Percentiles rank a stretch among this genome's conserved stretches.
These are phyloP conservation scores for Bubalus kerabau DNA, from an alignment of 2,113 vertebrate species.

Conservation along the genomic window DNA sequence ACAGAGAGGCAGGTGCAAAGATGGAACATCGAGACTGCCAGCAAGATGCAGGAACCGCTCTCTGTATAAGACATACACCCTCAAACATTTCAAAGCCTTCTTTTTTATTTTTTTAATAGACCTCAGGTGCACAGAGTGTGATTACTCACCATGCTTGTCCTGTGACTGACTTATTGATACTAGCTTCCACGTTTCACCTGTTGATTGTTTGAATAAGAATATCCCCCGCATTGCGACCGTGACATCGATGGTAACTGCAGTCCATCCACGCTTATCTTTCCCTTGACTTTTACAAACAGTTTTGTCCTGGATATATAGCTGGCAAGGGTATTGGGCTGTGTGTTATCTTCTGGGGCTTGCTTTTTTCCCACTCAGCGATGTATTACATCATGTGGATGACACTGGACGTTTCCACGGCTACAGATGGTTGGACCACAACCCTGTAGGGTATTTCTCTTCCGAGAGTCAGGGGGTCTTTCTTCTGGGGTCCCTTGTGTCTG, in stretches of 20 bases:
- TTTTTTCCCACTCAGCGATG: accelerated
- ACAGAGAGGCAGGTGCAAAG: background rate
- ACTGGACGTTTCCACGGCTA: background rate
- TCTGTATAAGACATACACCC: background rate
- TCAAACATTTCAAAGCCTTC: background rate
- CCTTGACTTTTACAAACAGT: background rate
- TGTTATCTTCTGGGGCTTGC: background rate
- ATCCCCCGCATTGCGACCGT: background rate
- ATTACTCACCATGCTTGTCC: background rate
- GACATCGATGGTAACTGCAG: background rate
- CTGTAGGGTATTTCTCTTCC: background rate
- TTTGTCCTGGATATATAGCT: background rate
- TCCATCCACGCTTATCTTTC: background rate
- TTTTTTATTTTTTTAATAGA: background rate
- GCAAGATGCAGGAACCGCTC: background rate
- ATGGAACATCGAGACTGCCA: accelerated
- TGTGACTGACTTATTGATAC: background rate
- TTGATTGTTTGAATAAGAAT: background rate
- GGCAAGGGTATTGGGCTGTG: background rate
- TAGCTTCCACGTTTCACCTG: background rate
- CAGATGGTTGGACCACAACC: accelerated
- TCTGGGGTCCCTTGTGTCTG: accelerated
- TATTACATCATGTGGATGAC: background rate
- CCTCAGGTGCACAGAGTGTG: background rate
- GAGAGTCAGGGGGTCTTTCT: background rate